Conservation (phyloP, 2,797 vertebrate species). For the Mormyrops boulengeri region DNA sequence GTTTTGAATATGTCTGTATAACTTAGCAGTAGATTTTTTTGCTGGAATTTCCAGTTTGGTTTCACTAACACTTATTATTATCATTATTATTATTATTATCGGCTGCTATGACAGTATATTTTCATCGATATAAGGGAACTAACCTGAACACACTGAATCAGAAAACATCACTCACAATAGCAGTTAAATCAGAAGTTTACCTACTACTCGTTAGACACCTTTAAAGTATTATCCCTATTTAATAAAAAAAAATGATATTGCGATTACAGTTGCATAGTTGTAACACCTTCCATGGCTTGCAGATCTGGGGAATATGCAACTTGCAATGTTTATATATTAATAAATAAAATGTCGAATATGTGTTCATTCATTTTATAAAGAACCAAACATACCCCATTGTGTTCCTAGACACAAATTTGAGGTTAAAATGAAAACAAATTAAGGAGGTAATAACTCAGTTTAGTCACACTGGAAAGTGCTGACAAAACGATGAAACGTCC, state of each 20-base stretch:
- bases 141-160: neutral
- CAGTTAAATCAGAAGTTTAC: neutral
- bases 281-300: neutral
- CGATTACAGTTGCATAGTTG: neutral
- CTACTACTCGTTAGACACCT: neutral
- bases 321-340: neutral
- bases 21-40: neutral
- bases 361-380: neutral
- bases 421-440: slow-evolving; percentile 4
- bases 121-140: neutral
- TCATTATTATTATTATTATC: neutral
- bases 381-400: neutral
- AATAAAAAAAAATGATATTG: neutral
- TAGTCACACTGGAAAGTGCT: neutral
- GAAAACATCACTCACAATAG: neutral
- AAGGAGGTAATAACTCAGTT: neutral
- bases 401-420: neutral
- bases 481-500: neutral
- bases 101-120: neutral
- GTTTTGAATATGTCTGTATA: neutral
- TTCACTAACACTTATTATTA: neutral
- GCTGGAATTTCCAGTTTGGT: neutral
- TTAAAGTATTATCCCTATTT: neutral
- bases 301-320: neutral
- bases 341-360: neutral